Evolutionary conservation across 2,888 invertebrate species (phyloP).

Genomic region (Caenorhabditis afra): DNA sequence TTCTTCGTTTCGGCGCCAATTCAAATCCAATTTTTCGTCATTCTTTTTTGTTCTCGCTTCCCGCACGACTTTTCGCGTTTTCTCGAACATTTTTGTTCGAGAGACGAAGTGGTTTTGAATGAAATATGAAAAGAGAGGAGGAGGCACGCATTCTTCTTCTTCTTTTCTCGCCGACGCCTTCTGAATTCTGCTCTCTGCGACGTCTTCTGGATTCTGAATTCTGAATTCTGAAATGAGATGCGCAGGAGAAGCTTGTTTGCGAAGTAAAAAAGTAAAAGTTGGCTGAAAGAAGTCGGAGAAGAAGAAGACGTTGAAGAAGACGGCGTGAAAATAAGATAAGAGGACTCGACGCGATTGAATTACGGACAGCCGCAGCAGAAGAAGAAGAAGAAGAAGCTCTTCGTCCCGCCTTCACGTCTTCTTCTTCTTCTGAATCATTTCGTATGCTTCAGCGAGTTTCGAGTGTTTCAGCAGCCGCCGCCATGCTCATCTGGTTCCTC

Average conservation of each 20-base stretch:
- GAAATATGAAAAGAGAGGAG: slow-evolving; percentile 8
- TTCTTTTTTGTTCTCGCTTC: slow-evolving; percentile 1
- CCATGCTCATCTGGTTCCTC: slow-evolving; percentile 23
- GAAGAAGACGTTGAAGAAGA: slow-evolving; percentile 28
- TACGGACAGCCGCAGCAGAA: slow-evolving; percentile 26
- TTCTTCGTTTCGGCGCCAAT: slow-evolving; percentile 4
- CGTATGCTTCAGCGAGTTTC: slow-evolving; percentile 8
- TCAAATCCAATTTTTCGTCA: slow-evolving; percentile 47
- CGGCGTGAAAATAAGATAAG: slow-evolving; percentile 62
- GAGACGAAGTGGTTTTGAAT: slow-evolving; percentile 13
- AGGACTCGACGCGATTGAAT: slow-evolving; percentile 60
- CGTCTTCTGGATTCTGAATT: not conserved
- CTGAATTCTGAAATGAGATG: slow-evolving; percentile 22
- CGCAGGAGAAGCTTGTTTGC: not conserved
- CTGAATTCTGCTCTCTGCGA: not conserved
- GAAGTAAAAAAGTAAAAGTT: slow-evolving; percentile 8
- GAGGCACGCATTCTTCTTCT: not conserved
- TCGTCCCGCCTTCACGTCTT: not conserved
- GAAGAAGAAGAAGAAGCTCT: slow-evolving; percentile 2
- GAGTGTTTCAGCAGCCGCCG: slow-evolving; percentile 33
- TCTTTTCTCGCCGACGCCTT: slow-evolving; percentile 1
- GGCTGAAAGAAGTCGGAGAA: slow-evolving; percentile 7
- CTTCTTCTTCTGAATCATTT: slow-evolving; percentile 9
- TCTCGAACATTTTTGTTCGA: slow-evolving; percentile 4
- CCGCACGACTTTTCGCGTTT: not conserved